phyloP scores from a whole-genome alignment of 2,888 invertebrate species.

The Cylindroiulus punctatus region DNA sequence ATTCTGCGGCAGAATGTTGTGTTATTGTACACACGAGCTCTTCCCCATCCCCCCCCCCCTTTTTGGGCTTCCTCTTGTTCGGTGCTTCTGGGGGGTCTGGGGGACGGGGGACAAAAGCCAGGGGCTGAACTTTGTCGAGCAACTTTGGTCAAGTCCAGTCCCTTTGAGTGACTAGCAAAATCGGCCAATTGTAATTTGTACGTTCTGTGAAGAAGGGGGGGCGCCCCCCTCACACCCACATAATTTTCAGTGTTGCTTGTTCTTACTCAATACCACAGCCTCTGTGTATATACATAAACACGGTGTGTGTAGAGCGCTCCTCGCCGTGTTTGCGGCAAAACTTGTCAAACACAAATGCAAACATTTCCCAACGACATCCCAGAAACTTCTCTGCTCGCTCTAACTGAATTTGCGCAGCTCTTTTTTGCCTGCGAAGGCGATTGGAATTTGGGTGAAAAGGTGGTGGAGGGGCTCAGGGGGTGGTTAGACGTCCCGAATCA shows the following conservation, averaged over 20 bases:
- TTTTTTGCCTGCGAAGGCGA: neutral
- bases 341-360: constrained; percentile 32
- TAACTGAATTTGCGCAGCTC: constrained; percentile 14
- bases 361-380: constrained; percentile 16
- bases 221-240: neutral
- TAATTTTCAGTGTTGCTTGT: neutral
- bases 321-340: constrained; percentile 32
- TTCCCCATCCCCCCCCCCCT: neutral
- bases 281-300: constrained; percentile 19
- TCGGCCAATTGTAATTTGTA: constrained; percentile 1
- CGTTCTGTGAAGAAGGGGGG: too few species aligned
- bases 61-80: neutral
- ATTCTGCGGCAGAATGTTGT: constrained; percentile 26
- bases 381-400: constrained; percentile 4
- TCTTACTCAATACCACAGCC: neutral
- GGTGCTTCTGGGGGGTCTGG: neutral
- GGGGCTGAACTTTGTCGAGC: neutral
- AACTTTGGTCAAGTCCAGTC: constrained; percentile 17
- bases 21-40: constrained; percentile 34
- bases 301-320: constrained; percentile 9
- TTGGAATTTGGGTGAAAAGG: neutral
- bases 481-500: constrained; percentile 7
- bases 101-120: neutral
- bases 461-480: neutral
- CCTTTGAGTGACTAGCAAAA: constrained; percentile 20